A percentile compares a stretch with the other conserved stretches of the same genome.
Evolutionary conservation across 2,888 invertebrate species (phyloP).

Genomic region (Cheiracanthium punctorium): DNA sequence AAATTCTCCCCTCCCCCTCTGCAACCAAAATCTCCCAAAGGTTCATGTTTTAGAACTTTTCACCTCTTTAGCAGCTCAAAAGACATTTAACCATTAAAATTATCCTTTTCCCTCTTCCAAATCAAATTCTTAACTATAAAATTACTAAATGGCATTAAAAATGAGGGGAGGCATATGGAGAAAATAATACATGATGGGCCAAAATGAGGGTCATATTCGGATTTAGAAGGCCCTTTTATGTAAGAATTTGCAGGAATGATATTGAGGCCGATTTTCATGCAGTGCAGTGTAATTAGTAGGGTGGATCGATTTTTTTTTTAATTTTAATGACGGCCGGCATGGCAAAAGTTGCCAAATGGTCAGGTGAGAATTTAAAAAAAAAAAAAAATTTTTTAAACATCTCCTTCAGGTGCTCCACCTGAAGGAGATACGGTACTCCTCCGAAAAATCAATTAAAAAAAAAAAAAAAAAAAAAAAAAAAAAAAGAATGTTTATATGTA

Average conservation of each 20-base stretch:
- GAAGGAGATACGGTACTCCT: too few species aligned
- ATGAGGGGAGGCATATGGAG: background rate
- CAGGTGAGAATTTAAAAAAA: too few species aligned
- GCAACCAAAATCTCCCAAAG: too few species aligned
- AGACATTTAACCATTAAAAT: background rate
- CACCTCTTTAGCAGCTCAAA: background rate
- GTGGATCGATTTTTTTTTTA: too few species aligned
- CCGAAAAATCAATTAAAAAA: too few species aligned
- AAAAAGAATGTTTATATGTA: too few species aligned
- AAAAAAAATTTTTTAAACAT: too few species aligned
- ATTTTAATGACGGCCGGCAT: too few species aligned
- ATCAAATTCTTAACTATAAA: background rate
- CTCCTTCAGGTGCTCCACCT: too few species aligned
- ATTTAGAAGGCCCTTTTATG: background rate
- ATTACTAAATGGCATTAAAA: background rate
- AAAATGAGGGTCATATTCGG: background rate
- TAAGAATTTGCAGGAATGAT: background rate
- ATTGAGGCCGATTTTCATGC: background rate
- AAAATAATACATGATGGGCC: background rate
- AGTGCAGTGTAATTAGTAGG: background rate
- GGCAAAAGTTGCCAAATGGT: too few species aligned
- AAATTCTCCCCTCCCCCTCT: background rate
- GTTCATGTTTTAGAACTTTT: constrained; percentile 1
- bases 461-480: too few species aligned
- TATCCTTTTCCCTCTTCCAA: background rate